These are phyloP conservation scores for Buteo buteo DNA, from an alignment of 2,113 vertebrate species.

Conservation along the genomic window DNA sequence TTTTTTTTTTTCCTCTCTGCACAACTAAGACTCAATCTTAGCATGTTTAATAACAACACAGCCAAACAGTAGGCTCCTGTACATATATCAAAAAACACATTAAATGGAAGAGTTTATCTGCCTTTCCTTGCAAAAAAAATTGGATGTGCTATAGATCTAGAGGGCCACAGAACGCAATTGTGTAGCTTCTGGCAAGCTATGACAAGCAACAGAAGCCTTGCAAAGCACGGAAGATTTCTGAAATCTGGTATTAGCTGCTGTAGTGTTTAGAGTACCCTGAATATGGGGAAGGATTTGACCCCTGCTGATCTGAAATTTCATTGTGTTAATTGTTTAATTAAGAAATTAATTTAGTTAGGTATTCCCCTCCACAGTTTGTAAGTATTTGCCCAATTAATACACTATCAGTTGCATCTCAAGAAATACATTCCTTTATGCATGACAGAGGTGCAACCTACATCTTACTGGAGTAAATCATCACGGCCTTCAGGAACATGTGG, in stretches of 20 bases:
- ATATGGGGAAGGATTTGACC: neutral
- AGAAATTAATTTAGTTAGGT: neutral
- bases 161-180: neutral
- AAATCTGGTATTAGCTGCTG: neutral
- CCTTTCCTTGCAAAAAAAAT: neutral
- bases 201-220: neutral
- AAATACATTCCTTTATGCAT: neutral
- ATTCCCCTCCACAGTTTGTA: neutral
- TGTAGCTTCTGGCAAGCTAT: neutral
- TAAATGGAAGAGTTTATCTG: neutral
- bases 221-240: neutral
- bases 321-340: neutral
- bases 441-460: neutral
- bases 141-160: neutral
- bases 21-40: neutral
- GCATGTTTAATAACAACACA: conserved; percentile 16
- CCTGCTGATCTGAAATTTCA: neutral
- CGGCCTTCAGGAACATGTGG: neutral
- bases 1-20: neutral
- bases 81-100: neutral
- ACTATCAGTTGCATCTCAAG: neutral
- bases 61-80: conserved; percentile 10
- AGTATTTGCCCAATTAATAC: neutral
- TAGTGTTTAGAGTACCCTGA: neutral
- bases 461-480: neutral